These are phyloP conservation scores for Macropodus opercularis DNA, from an alignment of 2,797 vertebrate genomes.

Conservation along the genomic window DNA sequence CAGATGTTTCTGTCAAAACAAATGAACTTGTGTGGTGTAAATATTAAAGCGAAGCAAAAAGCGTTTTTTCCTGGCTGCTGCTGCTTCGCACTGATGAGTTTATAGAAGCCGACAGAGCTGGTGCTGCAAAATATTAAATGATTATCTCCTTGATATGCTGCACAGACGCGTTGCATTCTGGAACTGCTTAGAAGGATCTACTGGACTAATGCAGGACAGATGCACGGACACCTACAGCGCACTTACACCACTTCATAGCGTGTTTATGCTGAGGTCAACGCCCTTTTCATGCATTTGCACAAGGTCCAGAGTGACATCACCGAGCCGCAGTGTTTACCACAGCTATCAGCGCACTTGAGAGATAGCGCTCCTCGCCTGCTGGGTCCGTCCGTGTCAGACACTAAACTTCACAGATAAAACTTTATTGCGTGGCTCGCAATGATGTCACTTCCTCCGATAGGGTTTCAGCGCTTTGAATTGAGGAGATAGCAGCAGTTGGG, in stretches of 20 bases:
- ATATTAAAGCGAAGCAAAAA: slow-evolving; percentile 23
- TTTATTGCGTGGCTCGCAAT: slow-evolving; percentile 46
- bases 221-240: slow-evolving; percentile 49
- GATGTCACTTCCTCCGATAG: slow-evolving; percentile 65
- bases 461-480: slow-evolving; percentile 33
- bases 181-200: slow-evolving; percentile 17
- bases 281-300: slow-evolving; percentile 45
- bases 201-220: slow-evolving; percentile 41
- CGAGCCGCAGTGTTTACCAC: slow-evolving; percentile 40
- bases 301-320: slow-evolving; percentile 50
- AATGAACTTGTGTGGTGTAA: slow-evolving; percentile 44
- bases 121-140: slow-evolving; percentile 14
- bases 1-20: slow-evolving; percentile 68
- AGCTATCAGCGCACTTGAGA: slow-evolving; percentile 46
- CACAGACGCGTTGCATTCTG: slow-evolving; percentile 1
- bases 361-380: slow-evolving; percentile 42
- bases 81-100: slow-evolving; percentile 17
- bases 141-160: slow-evolving; percentile 12
- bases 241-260: slow-evolving; percentile 17
- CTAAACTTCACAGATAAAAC: slow-evolving; percentile 51
- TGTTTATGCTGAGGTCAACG: slow-evolving; percentile 44
- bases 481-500: slow-evolving; percentile 37
- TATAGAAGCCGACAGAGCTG: slow-evolving; percentile 28
- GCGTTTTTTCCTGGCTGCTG: background rate
- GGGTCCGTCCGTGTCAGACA: slow-evolving; percentile 5